Evolutionary conservation across 2,113 vertebrate genomes (phyloP).

Genomic region (Hyperopisus bebe): DNA sequence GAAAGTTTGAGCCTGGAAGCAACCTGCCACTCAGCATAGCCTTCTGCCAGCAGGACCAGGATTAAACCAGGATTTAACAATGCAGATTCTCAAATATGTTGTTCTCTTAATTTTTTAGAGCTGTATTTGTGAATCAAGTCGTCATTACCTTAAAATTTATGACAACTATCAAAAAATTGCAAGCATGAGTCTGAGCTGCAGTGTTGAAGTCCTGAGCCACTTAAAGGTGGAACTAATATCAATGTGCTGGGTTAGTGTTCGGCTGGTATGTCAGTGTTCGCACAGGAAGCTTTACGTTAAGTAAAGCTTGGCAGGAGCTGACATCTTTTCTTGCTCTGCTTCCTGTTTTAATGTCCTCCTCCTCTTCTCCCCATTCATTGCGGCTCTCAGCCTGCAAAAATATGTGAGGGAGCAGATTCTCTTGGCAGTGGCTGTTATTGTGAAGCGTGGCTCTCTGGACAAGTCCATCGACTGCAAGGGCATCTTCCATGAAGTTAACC

Average conservation of each 20-base stretch:
- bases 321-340: neutral
- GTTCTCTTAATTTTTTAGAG: too few species aligned
- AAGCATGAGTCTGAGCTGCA: neutral
- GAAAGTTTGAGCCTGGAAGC: too few species aligned
- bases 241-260: neutral
- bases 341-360: neutral
- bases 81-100: too few species aligned
- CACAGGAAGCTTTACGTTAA: neutral
- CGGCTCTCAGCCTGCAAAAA: conserved; percentile 80
- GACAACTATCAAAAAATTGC: neutral
- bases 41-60: too few species aligned
- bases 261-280: neutral
- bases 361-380: neutral
- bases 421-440: conserved; percentile 91
- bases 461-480: conserved; percentile 96
- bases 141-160: neutral
- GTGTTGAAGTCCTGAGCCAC: neutral
- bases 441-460: conserved; percentile 92
- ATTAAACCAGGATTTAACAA: too few species aligned
- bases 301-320: neutral
- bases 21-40: too few species aligned
- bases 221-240: neutral
- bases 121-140: neutral
- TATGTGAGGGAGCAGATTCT: conserved; percentile 98
- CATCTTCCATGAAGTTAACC: conserved; percentile 94